Percentiles rank a stretch among this genome's conserved stretches.
These are phyloP conservation scores for Ctenomys sociabilis DNA, from an alignment of 2,113 vertebrate genomes.

Conservation along the genomic window DNA sequence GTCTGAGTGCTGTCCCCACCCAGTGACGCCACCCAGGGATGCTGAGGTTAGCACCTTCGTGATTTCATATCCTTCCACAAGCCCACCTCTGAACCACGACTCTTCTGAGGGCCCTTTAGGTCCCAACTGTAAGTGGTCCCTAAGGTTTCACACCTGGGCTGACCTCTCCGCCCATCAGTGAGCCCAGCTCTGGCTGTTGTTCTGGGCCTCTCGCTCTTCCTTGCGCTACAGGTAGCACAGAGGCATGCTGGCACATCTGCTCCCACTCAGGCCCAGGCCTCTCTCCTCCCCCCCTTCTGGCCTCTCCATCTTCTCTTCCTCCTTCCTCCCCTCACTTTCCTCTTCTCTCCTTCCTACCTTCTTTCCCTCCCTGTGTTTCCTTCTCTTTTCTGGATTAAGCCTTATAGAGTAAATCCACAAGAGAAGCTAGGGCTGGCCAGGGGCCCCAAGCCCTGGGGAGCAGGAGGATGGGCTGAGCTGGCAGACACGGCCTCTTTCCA, in stretches of 20 bases:
- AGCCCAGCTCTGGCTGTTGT: background rate
- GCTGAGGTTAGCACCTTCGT: background rate
- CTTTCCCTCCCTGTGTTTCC: background rate
- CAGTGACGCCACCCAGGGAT: no score
- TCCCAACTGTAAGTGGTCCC: background rate
- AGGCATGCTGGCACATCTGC: background rate
- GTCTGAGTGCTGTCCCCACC: background rate
- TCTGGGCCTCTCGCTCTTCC: background rate
- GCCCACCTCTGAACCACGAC: background rate
- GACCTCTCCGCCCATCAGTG: background rate
- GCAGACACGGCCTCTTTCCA: background rate
- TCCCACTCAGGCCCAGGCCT: background rate
- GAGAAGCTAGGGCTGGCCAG: background rate
- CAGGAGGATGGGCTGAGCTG: accelerated
- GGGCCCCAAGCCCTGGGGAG: background rate
- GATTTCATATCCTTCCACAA: background rate
- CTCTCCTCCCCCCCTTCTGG: background rate
- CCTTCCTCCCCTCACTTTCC: accelerated
- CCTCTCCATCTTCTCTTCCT: background rate
- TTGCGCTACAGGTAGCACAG: background rate
- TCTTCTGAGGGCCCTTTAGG: background rate
- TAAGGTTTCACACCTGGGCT: background rate
- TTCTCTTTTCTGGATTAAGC: background rate
- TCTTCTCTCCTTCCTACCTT: background rate
- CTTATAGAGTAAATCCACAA: background rate